Evolutionary conservation across 2,888 invertebrate species (phyloP).

Genomic region (Hoplodrina blanda): DNA sequence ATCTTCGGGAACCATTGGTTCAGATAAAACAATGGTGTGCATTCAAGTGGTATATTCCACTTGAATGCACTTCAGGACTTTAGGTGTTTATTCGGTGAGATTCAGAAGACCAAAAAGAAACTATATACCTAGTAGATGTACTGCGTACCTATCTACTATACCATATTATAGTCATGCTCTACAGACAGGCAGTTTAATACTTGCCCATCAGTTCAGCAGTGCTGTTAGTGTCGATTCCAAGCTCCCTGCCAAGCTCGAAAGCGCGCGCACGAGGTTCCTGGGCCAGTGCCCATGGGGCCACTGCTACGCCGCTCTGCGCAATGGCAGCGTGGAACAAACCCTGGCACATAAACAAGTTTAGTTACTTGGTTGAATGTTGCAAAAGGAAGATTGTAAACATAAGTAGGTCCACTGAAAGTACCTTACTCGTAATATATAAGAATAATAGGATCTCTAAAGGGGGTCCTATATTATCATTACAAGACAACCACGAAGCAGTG

Average conservation of each 20-base stretch:
- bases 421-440: background rate
- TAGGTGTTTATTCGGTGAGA: too few relatives aligned
- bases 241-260: constrained; percentile 89
- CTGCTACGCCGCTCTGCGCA: constrained; percentile 91
- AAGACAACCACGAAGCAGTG: too few relatives aligned
- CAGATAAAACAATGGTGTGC: too few relatives aligned
- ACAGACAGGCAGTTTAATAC: constrained; percentile 19
- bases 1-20: too few relatives aligned
- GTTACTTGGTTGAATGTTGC: background rate
- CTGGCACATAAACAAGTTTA: constrained; percentile 59
- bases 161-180: too few relatives aligned
- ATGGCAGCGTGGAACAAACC: constrained; percentile 92
- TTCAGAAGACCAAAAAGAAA: too few relatives aligned
- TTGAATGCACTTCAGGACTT: too few relatives aligned
- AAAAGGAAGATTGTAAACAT: background rate
- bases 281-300: constrained; percentile 92
- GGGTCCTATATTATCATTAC: too few relatives aligned
- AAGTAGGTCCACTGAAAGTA: background rate
- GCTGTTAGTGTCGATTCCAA: constrained; percentile 91
- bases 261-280: constrained; percentile 87
- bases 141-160: too few relatives aligned
- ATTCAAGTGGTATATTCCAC: too few relatives aligned
- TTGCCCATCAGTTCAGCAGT: constrained; percentile 89
- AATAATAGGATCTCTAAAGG: too few relatives aligned
- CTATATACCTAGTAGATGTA: too few relatives aligned